Percentiles rank a stretch among this genome's conserved stretches.
Evolutionary conservation across 2,113 vertebrate species (phyloP).

Genomic region (Mastomys coucha): DNA sequence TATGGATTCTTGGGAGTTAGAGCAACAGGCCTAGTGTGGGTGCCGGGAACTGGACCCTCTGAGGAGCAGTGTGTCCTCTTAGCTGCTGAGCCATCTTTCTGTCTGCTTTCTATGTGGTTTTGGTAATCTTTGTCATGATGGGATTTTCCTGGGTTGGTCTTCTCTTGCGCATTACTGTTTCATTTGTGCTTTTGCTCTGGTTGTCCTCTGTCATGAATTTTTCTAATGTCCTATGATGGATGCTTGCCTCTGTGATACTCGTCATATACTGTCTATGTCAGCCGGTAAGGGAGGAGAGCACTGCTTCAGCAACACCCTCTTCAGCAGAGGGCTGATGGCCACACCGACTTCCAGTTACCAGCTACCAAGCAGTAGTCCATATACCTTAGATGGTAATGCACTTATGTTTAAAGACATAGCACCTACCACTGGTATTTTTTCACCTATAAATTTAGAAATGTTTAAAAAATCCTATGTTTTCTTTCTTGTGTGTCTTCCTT

Average conservation of each 20-base stretch:
- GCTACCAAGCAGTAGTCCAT: too few relatives aligned
- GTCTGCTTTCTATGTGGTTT: not conserved
- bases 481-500: not conserved
- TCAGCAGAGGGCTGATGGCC: not conserved
- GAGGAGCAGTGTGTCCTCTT: not conserved
- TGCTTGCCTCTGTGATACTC: slow-evolving; percentile 6
- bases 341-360: too few relatives aligned
- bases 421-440: slow-evolving; percentile 38
- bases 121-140: not conserved
- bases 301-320: not conserved
- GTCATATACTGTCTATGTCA: slow-evolving; percentile 17
- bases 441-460: not conserved
- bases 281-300: not conserved
- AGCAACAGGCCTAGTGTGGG: not conserved
- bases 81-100: not conserved
- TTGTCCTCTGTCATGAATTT: not conserved
- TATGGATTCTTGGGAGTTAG: not conserved
- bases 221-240: not conserved
- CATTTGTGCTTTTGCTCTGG: not conserved
- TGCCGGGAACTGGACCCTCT: not conserved
- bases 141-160: not conserved
- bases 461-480: slow-evolving; percentile 5
- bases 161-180: not conserved
- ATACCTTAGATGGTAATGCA: too few relatives aligned
- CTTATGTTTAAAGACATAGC: slow-evolving; percentile 57